phyloP scores from a whole-genome alignment of 2,113 vertebrate genomes.

The Thamnaconus septentrionalis region DNA sequence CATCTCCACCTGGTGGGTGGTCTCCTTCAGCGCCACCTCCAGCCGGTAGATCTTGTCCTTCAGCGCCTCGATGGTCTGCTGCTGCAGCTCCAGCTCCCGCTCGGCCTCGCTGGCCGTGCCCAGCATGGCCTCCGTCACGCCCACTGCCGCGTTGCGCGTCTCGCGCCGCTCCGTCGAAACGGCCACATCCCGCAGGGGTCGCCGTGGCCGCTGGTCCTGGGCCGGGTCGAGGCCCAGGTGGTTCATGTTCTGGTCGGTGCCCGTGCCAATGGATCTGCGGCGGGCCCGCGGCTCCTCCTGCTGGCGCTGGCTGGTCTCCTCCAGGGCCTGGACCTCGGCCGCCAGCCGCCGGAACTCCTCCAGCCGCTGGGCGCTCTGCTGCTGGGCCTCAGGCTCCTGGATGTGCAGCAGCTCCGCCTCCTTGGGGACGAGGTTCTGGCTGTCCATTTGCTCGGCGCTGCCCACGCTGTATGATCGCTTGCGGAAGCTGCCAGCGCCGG shows the following conservation, averaged over 20 bases:
- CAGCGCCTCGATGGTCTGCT: constrained; percentile 90
- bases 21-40: constrained; percentile 92
- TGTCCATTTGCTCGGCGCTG: constrained; percentile 87
- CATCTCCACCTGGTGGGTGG: constrained; percentile 92
- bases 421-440: constrained; percentile 71
- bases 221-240: constrained; percentile 69
- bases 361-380: constrained; percentile 84
- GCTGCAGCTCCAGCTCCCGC: constrained; percentile 91
- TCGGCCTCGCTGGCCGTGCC: constrained; percentile 87
- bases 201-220: constrained; percentile 15
- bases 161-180: constrained; percentile 77
- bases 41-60: constrained; percentile 94
- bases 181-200: constrained; percentile 66
- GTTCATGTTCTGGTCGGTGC: constrained; percentile 84
- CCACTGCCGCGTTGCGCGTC: constrained; percentile 70
- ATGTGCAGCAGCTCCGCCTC: constrained; percentile 88
- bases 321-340: constrained; percentile 90
- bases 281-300: constrained; percentile 45
- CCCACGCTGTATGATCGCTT: constrained; percentile 93
- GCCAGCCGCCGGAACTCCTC: constrained; percentile 91
- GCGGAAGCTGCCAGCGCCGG: constrained; percentile 81
- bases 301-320: constrained; percentile 81
- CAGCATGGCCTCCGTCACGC: constrained; percentile 90
- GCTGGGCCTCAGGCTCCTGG: constrained; percentile 80
- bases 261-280: constrained; percentile 81